Conservation (phyloP, 2,797 vertebrate species). For the Fistularia tabacaria region DNA sequence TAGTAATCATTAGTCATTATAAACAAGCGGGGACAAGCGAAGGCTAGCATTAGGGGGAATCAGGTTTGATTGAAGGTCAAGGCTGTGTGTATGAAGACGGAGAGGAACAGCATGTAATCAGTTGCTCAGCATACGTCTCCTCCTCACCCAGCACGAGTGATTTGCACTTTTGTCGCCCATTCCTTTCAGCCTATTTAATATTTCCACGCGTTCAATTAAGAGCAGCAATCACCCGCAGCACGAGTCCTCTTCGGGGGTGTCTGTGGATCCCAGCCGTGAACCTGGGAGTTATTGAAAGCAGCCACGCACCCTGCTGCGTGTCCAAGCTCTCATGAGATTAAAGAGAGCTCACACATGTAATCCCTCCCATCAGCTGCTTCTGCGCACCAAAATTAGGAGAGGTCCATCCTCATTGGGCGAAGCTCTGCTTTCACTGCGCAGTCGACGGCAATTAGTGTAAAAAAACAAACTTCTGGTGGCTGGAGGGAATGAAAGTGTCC, state of each 20-base stretch:
- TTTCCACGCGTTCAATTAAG: constrained; percentile 69
- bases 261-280: constrained; percentile 51
- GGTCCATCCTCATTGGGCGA: constrained; percentile 38
- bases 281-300: constrained; percentile 46
- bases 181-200: constrained; percentile 54
- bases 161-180: constrained; percentile 65
- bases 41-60: constrained; percentile 71
- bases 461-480: constrained; percentile 1
- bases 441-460: constrained; percentile 8
- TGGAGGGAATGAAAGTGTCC: background rate
- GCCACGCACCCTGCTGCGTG: constrained; percentile 34
- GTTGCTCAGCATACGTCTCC: constrained; percentile 60
- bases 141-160: constrained; percentile 60
- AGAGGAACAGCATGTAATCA: constrained; percentile 72
- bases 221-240: constrained; percentile 61
- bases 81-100: constrained; percentile 52
- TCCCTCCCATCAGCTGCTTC: constrained; percentile 59
- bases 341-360: constrained; percentile 64
- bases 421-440: constrained; percentile 34
- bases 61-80: constrained; percentile 79
- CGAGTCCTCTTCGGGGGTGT: constrained; percentile 39
- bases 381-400: constrained; percentile 47
- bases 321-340: constrained; percentile 68
- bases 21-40: constrained; percentile 61
- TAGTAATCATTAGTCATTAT: constrained; percentile 73